Evolutionary conservation across 1,140 invertebrate species (phyloP), one percentile per base, ranked within the genome.

Genomic region (Sycophaga agraensis): DNA sequence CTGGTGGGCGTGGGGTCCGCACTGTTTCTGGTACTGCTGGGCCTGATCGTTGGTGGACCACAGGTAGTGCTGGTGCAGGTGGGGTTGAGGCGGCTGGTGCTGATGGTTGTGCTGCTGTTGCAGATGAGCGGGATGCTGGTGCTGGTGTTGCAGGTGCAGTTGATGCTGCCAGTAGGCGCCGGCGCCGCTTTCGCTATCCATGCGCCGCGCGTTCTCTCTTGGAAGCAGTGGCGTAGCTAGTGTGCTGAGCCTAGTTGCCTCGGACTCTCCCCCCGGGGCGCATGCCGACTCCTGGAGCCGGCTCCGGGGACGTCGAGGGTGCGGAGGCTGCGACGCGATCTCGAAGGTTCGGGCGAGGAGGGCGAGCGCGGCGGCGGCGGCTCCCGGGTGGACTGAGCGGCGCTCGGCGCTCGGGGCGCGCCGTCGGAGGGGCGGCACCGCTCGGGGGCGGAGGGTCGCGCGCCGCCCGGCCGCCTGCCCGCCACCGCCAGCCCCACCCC

Each of bases 161-260:
- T 75, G 72, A 19, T 77, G 75, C 31, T 78, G 76, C 77, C 76
- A 79, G 12, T 74, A 77, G 53, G 68, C 61, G 11, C 65, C 66
- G 61, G 63, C 39, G 24, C 59, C 58, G 17, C 73, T 68, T 17
- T 75, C 71, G 64, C 68, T 72, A 40, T 70, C 70, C 71, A 74
- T 77, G 35, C 31, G 17, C n/a, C n/a, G n/a, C n/a, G n/a, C n/a
- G n/a, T n/a, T n/a, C n/a, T n/a, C n/a, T n/a, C n/a, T n/a, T n/a
- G n/a, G n/a, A n/a, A n/a, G n/a, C n/a, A n/a, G n/a, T n/a, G n/a
- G n/a, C n/a, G n/a, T n/a, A n/a, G n/a, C n/a, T n/a, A n/a, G n/a
- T n/a, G n/a, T n/a, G n/a, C 63, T 65, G 66, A 67, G 63, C 49
- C 21, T n/a, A n/a, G 19, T 11, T 39, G 46, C 59, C n/a, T 55